Base-by-base conservation (phyloP, 2,797 vertebrate genomes). In the Dryobates pubescens region DNA sequence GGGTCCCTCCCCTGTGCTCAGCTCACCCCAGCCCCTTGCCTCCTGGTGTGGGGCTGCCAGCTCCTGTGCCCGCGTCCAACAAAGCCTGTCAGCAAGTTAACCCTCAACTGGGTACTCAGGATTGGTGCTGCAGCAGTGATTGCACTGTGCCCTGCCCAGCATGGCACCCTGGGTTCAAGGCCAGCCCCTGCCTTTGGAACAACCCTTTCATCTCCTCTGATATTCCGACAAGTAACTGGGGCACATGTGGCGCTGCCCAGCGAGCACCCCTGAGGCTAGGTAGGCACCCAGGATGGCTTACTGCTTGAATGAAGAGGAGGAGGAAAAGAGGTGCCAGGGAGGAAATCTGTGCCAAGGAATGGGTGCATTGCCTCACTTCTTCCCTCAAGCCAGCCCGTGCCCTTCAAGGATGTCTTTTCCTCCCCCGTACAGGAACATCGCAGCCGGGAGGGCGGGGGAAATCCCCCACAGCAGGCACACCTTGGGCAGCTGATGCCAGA, bases 171-270 rank as follows among this genome's bases (percentile, higher is more conserved):
- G 14, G 6, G 23, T 45, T 51, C 81, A 19, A 2, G 70, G 54
- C 41, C 57, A 32, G 65, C 47, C 75, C 45, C 43, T 65, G 58
- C 61, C 24, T 76, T 47, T 38, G 17, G 6, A 58, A 43, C 7
- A 56, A 51, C 47, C 14, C 14, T 74, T 53, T n/a, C 0, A 0
- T 38, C 32, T 24, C 32, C 23, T 71, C 65, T 41, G 57, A 8
- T 49, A 79, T 6, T 43, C 47, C 0, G 0, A 8, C 43, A 36
- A 59, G 27, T 49, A 24, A 53, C 27, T 0, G 1, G 22, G 30
- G 30, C 9, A 41, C 0, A 1, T 17, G 54, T 17, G 10, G 24
- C 80, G 24, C 70, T 75, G 29, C 76, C 36, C 20, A 15, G 53
- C 67, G 81, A 70, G 30, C 57, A 54, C 13, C 7, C 2, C 3